Percentiles rank a stretch among this genome's conserved stretches.
Conservation (phyloP, 2,113 vertebrate genomes). For the Protobothrops flavoviridis region DNA sequence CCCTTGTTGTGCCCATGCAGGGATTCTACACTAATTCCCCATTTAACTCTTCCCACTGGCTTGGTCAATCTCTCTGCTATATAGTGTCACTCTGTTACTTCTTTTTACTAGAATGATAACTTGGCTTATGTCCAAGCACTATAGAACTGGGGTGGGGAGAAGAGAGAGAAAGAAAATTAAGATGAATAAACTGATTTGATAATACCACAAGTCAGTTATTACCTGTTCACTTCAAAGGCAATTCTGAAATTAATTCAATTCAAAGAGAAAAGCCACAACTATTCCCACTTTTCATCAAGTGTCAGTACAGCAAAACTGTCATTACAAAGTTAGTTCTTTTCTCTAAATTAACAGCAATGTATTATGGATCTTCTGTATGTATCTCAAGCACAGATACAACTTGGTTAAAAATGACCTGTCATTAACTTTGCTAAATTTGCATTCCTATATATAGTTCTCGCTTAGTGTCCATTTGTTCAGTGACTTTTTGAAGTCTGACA, state of each 20-base stretch:
- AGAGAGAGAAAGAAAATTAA: background rate
- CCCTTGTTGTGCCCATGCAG: too few relatives aligned
- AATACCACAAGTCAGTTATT: background rate
- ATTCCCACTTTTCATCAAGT: background rate
- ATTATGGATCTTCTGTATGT: background rate
- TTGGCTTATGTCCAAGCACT: background rate
- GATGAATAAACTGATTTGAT: background rate
- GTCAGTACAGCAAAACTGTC: background rate
- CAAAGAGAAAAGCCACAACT: background rate
- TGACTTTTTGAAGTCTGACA: background rate
- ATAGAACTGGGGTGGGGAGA: background rate
- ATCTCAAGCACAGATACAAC: background rate
- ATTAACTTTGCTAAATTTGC: background rate
- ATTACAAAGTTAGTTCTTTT: background rate
- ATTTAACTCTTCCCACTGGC: too few relatives aligned
- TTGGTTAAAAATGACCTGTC: background rate
- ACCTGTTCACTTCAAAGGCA: background rate
- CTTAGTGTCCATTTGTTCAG: background rate
- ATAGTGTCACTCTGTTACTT: background rate
- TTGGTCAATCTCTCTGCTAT: too few relatives aligned
- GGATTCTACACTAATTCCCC: too few relatives aligned
- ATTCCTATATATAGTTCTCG: background rate
- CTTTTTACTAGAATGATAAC: background rate
- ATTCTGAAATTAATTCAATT: conserved; percentile 4
- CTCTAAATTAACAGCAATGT: background rate